phyloP scores from a whole-genome alignment of 1,140 invertebrate species.

The Drosophila rufa region DNA sequence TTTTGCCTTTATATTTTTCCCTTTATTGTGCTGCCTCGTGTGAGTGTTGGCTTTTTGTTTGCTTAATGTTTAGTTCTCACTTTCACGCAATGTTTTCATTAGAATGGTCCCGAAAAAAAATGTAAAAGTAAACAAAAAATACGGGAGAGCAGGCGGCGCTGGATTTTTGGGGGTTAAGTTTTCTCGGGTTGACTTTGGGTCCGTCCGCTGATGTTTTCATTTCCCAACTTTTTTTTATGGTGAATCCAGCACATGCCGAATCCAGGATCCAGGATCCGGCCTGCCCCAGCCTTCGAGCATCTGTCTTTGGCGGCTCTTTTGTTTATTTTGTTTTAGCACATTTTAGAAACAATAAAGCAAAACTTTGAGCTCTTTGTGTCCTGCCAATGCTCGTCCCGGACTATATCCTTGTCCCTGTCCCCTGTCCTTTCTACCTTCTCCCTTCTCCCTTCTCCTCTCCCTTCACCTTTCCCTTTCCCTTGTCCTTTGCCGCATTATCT shows the following conservation, averaged over 20 bases:
- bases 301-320: slow-evolving; percentile 55
- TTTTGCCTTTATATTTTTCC: slow-evolving; percentile 30
- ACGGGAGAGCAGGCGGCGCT: background rate
- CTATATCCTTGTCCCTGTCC: slow-evolving; percentile 8
- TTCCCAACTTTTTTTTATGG: slow-evolving; percentile 47
- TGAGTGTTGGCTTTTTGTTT: slow-evolving; percentile 65
- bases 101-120: slow-evolving; percentile 43
- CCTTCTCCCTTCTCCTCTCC: background rate
- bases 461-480: background rate
- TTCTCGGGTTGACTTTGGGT: slow-evolving; percentile 63
- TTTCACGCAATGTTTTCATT: slow-evolving; percentile 82
- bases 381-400: slow-evolving; percentile 36
- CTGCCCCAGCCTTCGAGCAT: slow-evolving; percentile 10
- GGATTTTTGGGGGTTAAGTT: slow-evolving; percentile 2
- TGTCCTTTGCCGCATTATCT: slow-evolving; percentile 51
- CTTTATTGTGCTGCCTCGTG: slow-evolving; percentile 18
- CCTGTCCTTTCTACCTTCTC: background rate
- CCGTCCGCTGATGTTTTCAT: slow-evolving; percentile 72
- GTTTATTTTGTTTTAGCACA: slow-evolving; percentile 80
- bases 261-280: slow-evolving; percentile 7
- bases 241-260: slow-evolving; percentile 42
- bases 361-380: slow-evolving; percentile 76
- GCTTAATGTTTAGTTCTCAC: slow-evolving; percentile 80
- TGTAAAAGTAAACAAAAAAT: slow-evolving; percentile 36
- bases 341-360: slow-evolving; percentile 81